Conservation (phyloP, 2,888 invertebrate species). For the Scaptomyza cyrtandrae region DNA sequence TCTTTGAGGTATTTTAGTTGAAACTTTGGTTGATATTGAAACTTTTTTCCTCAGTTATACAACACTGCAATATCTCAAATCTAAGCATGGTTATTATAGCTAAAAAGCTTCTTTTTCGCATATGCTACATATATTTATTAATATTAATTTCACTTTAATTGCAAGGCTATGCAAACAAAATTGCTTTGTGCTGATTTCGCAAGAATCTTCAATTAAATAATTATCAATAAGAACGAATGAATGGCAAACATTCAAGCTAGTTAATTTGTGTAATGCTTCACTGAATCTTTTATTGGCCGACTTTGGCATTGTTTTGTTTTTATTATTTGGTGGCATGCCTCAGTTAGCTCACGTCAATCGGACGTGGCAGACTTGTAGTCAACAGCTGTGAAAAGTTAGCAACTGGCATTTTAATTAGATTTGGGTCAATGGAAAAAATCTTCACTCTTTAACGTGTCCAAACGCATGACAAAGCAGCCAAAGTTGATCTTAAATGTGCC, state of each 20-base stretch:
- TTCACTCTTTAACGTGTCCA: too few species aligned
- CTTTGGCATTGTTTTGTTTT: constrained; percentile 30
- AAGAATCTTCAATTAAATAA: constrained; percentile 43
- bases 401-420: not conserved
- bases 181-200: constrained; percentile 26
- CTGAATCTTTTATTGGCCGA: constrained; percentile 8
- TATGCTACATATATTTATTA: constrained; percentile 1
- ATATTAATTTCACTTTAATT: not conserved
- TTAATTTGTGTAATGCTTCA: constrained; percentile 37
- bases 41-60: not conserved
- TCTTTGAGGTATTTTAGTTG: too few species aligned
- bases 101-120: not conserved
- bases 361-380: constrained; percentile 12
- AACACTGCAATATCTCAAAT: not conserved
- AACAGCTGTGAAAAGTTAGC: constrained; percentile 16
- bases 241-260: constrained; percentile 18
- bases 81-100: not conserved
- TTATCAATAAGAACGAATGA: constrained; percentile 41
- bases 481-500: too few species aligned
- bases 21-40: too few species aligned
- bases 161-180: not conserved
- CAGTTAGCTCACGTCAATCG: constrained; percentile 28
- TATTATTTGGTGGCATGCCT: constrained; percentile 28
- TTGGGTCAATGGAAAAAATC: not conserved
- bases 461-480: too few species aligned